These are phyloP conservation scores for Sebastes oblongus DNA, from an alignment of 2,797 vertebrate species.

Conservation along the genomic window DNA sequence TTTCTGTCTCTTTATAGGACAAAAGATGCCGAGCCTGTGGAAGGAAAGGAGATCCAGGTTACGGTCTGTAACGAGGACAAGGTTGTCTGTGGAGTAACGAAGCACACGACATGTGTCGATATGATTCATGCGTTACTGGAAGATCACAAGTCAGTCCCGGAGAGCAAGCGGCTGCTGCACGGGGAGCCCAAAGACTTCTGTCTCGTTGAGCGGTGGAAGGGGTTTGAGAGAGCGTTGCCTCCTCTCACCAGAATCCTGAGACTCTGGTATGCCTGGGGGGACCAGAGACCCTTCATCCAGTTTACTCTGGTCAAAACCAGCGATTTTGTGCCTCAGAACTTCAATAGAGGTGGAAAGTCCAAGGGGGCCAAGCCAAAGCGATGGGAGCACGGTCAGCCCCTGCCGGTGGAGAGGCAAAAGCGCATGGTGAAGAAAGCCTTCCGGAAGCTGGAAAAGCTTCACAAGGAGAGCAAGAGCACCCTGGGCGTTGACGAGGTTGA, in stretches of 20 bases:
- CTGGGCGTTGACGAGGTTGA: slow-evolving; percentile 86
- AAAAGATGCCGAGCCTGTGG: slow-evolving; percentile 84
- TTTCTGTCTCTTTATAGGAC: slow-evolving; percentile 61
- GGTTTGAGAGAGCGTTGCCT: slow-evolving; percentile 90
- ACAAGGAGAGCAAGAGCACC: slow-evolving; percentile 78
- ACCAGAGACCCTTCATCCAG: slow-evolving; percentile 88
- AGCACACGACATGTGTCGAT: slow-evolving; percentile 91
- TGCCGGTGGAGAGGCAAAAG: slow-evolving; percentile 91
- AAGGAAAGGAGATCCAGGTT: slow-evolving; percentile 92
- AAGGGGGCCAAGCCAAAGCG: slow-evolving; percentile 79
- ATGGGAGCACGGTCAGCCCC: slow-evolving; percentile 85
- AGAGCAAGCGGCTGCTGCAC: slow-evolving; percentile 85
- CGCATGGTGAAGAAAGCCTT: slow-evolving; percentile 96
- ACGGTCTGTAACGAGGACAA: slow-evolving; percentile 96
- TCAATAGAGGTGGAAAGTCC: slow-evolving; percentile 76
- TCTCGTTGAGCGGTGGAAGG: slow-evolving; percentile 94
- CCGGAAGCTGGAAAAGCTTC: slow-evolving; percentile 92
- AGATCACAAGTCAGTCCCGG: slow-evolving; percentile 85
- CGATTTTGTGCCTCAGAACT: slow-evolving; percentile 85
- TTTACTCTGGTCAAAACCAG: slow-evolving; percentile 90
- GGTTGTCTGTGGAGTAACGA: slow-evolving; percentile 92
- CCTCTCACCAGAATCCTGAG: slow-evolving; percentile 92
- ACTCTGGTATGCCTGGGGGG: slow-evolving; percentile 95
- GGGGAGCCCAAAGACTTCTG: slow-evolving; percentile 92
- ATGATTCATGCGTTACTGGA: slow-evolving; percentile 93